Evolutionary conservation across 2,888 invertebrate genomes (phyloP), one percentile per base, ranked within the genome.

Genomic region (Patella depressa): DNA sequence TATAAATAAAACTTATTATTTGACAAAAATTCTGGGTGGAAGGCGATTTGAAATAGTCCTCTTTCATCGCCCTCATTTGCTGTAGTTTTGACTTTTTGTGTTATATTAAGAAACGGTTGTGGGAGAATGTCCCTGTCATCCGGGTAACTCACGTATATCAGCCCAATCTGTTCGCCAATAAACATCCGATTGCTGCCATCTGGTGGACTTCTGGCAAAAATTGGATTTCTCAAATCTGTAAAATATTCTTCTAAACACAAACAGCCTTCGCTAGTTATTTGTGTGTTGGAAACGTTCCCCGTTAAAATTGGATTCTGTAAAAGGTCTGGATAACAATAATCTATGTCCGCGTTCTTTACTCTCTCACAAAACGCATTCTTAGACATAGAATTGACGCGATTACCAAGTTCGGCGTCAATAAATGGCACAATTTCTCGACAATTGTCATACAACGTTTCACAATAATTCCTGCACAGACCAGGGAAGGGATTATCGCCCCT

Each of bases 301-400:
- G 81, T 86, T 7, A 89, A 77, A 15, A 85, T 76, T 11, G 75
- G 72, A 77, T 88, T 87, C 3, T 84, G 84, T 45, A 88, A 76
- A 9, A 90, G 78, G 12, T 88, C 88, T 0, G 90, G 90, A 76
- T 85, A 90, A 74, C 90, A 91, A 74, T 90, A 90, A 71, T 87
- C 87, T 9, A 75, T 69, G 77, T 90, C 90, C 9, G 76, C 54
- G 1, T 89, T 77, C 7, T 71, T 70, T 3, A 84, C 80, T 1
- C 75, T 34, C 3, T 80, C 24, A 78, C 89, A 90, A 79, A 90
- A 90, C 3, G 73, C 74, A 1, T 17, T 57, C n/a, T 57, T 57
- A 11, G 80, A 81, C n/a, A 65, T 12, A 11, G 76, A 12, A 2
- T 77, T 55, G 2, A 71, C 59, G 4, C 74, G 17, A 29, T 29